Evolutionary conservation across 2,797 vertebrate genomes (phyloP).

Genomic region (Graptemys geographica): DNA sequence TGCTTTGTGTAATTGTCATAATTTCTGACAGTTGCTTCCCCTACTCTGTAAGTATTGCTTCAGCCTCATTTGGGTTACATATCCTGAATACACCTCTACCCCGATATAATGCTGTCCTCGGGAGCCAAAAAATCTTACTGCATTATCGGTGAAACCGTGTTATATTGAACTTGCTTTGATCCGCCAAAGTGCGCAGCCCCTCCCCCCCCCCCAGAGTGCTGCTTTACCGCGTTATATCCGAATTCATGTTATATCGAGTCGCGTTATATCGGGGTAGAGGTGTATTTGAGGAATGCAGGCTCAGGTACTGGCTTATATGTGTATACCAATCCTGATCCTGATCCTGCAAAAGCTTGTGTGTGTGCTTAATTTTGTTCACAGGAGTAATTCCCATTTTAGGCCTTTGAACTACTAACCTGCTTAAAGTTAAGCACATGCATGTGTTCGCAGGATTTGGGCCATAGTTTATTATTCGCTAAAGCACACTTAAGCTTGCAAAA

Average conservation of each 20-base stretch:
- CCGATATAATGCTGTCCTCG: no score
- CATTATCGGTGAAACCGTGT: no score
- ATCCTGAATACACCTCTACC: background rate
- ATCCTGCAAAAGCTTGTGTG: background rate
- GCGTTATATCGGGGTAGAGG: no score
- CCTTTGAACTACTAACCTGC: background rate
- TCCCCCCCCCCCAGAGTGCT: no score
- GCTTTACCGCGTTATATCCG: no score
- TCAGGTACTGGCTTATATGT: background rate
- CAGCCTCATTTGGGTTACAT: background rate
- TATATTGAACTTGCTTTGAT: no score
- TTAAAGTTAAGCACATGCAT: background rate
- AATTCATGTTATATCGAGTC: no score
- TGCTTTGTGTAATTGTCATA: background rate
- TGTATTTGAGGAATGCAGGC: background rate
- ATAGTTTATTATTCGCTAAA: background rate
- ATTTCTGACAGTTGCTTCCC: background rate
- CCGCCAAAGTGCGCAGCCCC: no score
- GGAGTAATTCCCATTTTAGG: background rate
- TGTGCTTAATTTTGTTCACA: accelerated
- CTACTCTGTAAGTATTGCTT: background rate
- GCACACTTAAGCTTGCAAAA: background rate
- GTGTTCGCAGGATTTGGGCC: background rate
- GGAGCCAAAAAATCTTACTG: no score
- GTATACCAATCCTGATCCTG: background rate